Evolutionary conservation across 2,888 invertebrate genomes (phyloP).

Genomic region (Clistopyga incitator): DNA sequence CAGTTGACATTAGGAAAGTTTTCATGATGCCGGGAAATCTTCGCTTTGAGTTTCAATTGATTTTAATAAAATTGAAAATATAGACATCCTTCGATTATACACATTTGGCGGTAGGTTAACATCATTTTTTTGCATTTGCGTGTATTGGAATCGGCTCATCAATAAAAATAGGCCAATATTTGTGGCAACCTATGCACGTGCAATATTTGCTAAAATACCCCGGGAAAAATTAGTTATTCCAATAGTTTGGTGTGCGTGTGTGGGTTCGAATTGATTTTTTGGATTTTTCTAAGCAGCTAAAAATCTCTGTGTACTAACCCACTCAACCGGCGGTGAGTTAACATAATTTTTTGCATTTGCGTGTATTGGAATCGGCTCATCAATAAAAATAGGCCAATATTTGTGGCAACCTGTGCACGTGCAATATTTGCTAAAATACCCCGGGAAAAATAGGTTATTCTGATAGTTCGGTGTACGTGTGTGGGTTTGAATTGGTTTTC

Average conservation of each 20-base stretch:
- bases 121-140: no score
- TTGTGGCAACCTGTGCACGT: background rate
- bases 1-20: background rate
- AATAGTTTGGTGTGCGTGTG: background rate
- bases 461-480: background rate
- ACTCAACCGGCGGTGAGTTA: no score
- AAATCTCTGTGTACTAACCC: background rate
- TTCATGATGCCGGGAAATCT: no score
- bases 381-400: background rate
- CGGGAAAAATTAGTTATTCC: background rate
- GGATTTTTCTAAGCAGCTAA: background rate
- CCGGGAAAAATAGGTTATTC: background rate
- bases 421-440: constrained; percentile 5
- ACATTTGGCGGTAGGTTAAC: no score
- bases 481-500: background rate
- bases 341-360: no score
- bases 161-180: background rate
- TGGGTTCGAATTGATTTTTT: background rate
- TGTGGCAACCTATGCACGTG: background rate
- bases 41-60: no score
- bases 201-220: constrained; percentile 4
- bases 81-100: no score
- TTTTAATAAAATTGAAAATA: no score
- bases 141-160: background rate
- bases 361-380: background rate